phyloP scores from a whole-genome alignment of 2,888 invertebrate species.

The Diadegma fenestrale region DNA sequence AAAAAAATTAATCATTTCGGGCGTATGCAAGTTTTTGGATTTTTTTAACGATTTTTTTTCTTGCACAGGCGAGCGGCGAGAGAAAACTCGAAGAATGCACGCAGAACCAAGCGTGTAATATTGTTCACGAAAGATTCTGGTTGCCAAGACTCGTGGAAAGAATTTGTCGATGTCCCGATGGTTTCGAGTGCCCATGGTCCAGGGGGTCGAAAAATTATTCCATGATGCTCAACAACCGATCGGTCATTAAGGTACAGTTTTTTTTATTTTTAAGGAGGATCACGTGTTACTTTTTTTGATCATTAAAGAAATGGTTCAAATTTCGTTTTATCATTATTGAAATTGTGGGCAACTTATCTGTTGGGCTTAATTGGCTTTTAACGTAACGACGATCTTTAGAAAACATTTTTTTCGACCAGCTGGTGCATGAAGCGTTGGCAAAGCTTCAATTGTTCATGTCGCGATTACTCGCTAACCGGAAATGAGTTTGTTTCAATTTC shows the following conservation, averaged over 20 bases:
- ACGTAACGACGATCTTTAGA: no score
- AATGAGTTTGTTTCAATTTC: no score
- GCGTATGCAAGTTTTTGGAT: no score
- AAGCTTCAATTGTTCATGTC: no score
- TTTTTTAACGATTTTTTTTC: not conserved
- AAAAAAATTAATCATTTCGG: no score
- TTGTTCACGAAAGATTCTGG: conserved; percentile 87
- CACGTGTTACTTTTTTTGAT: not conserved
- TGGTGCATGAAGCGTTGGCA: no score
- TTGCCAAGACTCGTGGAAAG: conserved; percentile 87
- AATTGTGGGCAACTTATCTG: no score
- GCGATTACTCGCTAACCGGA: no score
- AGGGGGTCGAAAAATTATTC: conserved; percentile 83
- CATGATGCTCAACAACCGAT: conserved; percentile 87
- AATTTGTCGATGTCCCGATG: conserved; percentile 87
- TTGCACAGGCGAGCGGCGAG: conserved; percentile 87
- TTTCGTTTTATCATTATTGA: not conserved
- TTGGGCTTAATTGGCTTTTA: no score
- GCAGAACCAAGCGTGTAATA: conserved; percentile 85
- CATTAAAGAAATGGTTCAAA: not conserved
- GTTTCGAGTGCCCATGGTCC: conserved; percentile 86
- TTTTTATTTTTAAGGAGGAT: conserved; percentile 6
- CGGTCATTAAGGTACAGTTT: conserved; percentile 87
- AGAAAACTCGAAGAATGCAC: conserved; percentile 87
- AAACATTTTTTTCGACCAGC: no score